Percentiles rank a stretch among this genome's conserved stretches.
phyloP scores from a whole-genome alignment of 2,888 invertebrate species.

The Perdita meconis region DNA sequence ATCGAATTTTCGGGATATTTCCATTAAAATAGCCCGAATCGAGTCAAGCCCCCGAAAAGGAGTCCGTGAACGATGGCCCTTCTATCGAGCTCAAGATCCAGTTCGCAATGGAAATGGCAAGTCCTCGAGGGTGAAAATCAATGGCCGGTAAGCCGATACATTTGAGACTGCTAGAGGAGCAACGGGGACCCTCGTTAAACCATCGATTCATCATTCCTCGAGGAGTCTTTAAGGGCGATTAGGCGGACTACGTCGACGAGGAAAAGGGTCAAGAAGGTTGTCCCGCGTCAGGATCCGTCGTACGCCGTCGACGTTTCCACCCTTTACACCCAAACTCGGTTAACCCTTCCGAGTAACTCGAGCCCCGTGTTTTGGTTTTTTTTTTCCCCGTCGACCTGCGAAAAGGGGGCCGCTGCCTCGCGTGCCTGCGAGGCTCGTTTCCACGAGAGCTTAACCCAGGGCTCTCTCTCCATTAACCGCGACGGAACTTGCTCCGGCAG shows the following conservation, averaged over 20 bases:
- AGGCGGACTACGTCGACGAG: slow-evolving; percentile 48
- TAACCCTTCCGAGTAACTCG: slow-evolving; percentile 55
- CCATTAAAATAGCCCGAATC: slow-evolving; percentile 9
- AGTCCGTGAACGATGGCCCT: slow-evolving; percentile 11
- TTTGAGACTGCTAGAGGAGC: slow-evolving; percentile 11
- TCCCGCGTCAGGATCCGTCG: slow-evolving; percentile 40
- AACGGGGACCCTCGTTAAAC: slow-evolving; percentile 66
- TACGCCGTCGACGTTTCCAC: slow-evolving; percentile 33
- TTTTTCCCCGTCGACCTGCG: background rate
- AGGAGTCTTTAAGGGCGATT: slow-evolving; percentile 70
- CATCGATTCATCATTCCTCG: slow-evolving; percentile 73
- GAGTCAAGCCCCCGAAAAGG: background rate
- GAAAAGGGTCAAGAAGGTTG: slow-evolving; percentile 59
- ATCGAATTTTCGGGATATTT: background rate
- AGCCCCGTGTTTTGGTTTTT: background rate
- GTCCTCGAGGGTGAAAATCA: slow-evolving; percentile 35
- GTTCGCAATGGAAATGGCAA: slow-evolving; percentile 18
- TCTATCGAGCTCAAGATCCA: slow-evolving; percentile 17
- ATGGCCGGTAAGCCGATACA: slow-evolving; percentile 58
- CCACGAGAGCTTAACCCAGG: slow-evolving; percentile 30
- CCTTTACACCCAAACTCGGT: slow-evolving; percentile 46
- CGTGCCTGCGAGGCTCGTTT: slow-evolving; percentile 43
- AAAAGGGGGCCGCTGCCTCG: background rate
- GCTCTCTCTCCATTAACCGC: slow-evolving; percentile 19
- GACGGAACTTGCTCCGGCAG: background rate